Evolutionary conservation across 2,888 invertebrate genomes (phyloP), one percentile per base, ranked within the genome.

Genomic region (Plemyria rubiginata): DNA sequence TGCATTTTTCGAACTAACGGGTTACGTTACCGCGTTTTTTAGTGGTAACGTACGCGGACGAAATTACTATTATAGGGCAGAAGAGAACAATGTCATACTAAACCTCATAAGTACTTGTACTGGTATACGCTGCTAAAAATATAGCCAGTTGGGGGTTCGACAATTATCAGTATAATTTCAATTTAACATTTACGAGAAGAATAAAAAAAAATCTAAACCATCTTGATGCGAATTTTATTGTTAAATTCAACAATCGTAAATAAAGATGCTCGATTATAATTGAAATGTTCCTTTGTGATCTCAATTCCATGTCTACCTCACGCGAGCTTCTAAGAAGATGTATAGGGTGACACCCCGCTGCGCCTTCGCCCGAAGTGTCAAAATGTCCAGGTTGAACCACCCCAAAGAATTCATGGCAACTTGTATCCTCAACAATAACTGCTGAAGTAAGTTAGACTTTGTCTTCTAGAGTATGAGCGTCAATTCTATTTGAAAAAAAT

Each of bases 341-440:
- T 82, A 86, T 84, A 85, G 81, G 80, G 76, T 67, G 87, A 71
- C 84, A 74, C 81, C 92, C 92, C 84, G 89, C 90, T 87, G 92
- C 51, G 88, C 79, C 80, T 90, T 90, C 86, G 85, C 83, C 85
- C 85, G 85, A 92, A 90, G 90, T 91, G 92, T 92, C 92, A 92
- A 90, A 90, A 90, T 88, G 88, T 86, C 86, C 82, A 81, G 82
- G 75, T 82, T 78, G 81, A 85, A 79, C 88, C 84, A 88, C 86
- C 85, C 86, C 75, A 77, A 71, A 59, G 58, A 66, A 62, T 49
- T 12, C 57, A 63, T 58, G 50, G 16, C 28, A 16, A 54, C 29
- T 59, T 48, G 51, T 54, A 50, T 46, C 40, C 28, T 53, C 13
- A 49, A 51, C 12, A 12, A 49, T 5, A 56, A 45, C 12, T 53